phyloP scores from a whole-genome alignment of 2,113 vertebrate species.

The Dicaeum eximium region DNA sequence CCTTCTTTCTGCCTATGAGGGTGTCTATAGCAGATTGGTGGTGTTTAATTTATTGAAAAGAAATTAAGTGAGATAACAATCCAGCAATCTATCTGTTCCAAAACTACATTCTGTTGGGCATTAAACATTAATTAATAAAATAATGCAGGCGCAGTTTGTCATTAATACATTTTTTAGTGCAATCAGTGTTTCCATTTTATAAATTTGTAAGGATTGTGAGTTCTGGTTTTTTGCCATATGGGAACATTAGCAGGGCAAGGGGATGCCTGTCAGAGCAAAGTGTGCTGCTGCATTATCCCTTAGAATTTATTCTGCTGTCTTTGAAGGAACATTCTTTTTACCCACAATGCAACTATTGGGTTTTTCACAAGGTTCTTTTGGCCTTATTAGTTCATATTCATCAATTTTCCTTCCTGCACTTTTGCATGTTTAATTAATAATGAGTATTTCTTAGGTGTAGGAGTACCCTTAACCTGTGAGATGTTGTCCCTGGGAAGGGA shows the following conservation, averaged over 20 bases:
- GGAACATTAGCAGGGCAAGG: background rate
- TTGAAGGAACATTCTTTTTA: background rate
- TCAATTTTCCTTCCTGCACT: background rate
- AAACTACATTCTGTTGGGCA: background rate
- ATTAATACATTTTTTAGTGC: background rate
- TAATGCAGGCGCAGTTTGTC: background rate
- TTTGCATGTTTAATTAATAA: background rate
- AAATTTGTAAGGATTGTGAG: background rate
- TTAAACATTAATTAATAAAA: background rate
- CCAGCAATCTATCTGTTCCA: background rate
- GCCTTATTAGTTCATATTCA: background rate
- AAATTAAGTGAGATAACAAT: slow-evolving; percentile 12
- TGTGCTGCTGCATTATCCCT: background rate
- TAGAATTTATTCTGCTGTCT: background rate
- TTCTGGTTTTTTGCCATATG: background rate
- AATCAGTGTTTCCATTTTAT: background rate
- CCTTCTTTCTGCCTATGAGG: background rate
- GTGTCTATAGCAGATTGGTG: background rate
- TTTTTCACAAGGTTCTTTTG: background rate
- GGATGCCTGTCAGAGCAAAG: background rate
- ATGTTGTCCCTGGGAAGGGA: background rate
- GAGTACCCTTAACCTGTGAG: background rate
- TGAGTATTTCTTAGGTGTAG: background rate
- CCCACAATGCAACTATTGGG: background rate
- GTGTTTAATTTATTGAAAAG: slow-evolving; percentile 11